Evolutionary conservation across 2,113 vertebrate species (phyloP).

Genomic region (Drymodes brunneopygia): DNA sequence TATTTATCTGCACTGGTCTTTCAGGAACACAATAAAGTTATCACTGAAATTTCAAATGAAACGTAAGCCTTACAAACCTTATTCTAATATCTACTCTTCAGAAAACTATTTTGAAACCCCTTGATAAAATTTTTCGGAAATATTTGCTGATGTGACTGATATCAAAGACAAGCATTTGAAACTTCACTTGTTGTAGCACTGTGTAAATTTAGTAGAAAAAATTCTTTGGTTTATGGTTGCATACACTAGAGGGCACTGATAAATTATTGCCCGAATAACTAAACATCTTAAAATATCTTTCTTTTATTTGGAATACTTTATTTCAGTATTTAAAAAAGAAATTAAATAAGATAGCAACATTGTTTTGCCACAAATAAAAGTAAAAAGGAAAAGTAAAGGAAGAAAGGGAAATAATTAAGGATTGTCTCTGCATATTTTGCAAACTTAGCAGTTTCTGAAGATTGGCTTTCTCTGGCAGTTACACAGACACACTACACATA

Average conservation of each 20-base stretch:
- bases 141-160: not conserved
- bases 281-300: not conserved
- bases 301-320: not conserved
- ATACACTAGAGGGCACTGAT: conserved; percentile 64
- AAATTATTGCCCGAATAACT: conserved; percentile 23
- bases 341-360: not conserved
- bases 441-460: not conserved
- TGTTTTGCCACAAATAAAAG: not conserved
- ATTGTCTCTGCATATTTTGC: not conserved
- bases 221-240: not conserved
- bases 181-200: not conserved
- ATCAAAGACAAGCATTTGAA: not conserved
- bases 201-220: not conserved
- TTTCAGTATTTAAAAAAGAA: not conserved
- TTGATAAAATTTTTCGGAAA: not conserved
- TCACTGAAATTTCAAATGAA: conserved; percentile 47
- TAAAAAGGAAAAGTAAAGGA: not conserved
- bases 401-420: not conserved
- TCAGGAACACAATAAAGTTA: conserved; percentile 29
- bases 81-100: conserved; percentile 7
- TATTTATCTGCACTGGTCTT: conserved; percentile 57
- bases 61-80: not conserved
- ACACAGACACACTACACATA: not conserved
- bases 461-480: not conserved
- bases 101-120: not conserved